A percentile compares a stretch with the other conserved stretches of the same genome.
Conservation (phyloP, 2,888 invertebrate genomes). For the Leptogaster cylindrica region DNA sequence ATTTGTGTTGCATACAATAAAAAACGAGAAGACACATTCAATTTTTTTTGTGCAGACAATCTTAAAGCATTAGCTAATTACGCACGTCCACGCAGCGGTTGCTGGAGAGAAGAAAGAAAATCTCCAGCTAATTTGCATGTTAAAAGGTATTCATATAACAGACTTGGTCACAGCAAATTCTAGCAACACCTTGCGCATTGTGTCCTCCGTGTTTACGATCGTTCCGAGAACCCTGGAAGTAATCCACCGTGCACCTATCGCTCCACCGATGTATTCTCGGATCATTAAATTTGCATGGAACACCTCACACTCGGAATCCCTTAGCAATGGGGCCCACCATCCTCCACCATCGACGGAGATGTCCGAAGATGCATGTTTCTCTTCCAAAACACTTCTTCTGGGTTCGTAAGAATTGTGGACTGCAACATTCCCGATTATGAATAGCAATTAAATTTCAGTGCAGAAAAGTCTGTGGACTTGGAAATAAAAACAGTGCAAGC, state of each 20-base stretch:
- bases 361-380: too few species aligned
- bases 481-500: slow-evolving; percentile 9
- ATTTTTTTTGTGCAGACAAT: slow-evolving; percentile 2
- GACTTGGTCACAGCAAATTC: slow-evolving; percentile 25
- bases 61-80: slow-evolving; percentile 19
- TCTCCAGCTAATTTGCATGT: slow-evolving; percentile 33
- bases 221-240: slow-evolving; percentile 23
- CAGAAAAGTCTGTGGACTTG: background rate
- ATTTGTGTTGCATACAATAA: background rate
- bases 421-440: slow-evolving; percentile 7
- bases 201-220: slow-evolving; percentile 22
- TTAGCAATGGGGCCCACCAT: too few species aligned
- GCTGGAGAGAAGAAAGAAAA: background rate
- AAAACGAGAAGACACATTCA: background rate
- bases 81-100: slow-evolving; percentile 15
- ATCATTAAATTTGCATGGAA: background rate
- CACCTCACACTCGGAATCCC: background rate
- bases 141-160: slow-evolving; percentile 7
- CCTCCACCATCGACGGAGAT: too few species aligned
- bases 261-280: slow-evolving; percentile 12
- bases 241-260: background rate
- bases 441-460: slow-evolving; percentile 10
- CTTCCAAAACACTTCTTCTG: background rate
- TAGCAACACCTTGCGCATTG: slow-evolving; percentile 15
- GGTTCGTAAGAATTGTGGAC: background rate